These are phyloP conservation scores for Phymorhynchus buccinoides DNA, from an alignment of 1,140 invertebrate species.

Conservation along the genomic window DNA sequence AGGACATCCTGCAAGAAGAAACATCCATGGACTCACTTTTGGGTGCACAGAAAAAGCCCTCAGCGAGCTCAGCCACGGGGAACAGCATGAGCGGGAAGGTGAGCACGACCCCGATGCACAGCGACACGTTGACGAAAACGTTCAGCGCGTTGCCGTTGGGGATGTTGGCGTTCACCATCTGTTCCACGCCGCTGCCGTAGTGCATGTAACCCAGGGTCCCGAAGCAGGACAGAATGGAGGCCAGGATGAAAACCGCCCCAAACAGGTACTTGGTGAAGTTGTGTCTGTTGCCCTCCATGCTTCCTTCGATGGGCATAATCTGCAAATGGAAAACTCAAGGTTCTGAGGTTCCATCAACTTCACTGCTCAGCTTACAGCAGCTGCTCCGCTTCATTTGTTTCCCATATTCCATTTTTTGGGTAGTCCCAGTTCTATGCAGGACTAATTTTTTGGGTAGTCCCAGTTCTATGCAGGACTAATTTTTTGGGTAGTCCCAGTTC, in stretches of 20 bases:
- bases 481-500: too few relatives aligned
- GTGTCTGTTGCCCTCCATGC: slow-evolving; percentile 70
- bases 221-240: slow-evolving; percentile 57
- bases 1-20: too few relatives aligned
- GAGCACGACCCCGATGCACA: slow-evolving; percentile 65
- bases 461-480: too few relatives aligned
- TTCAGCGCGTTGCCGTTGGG: slow-evolving; percentile 48
- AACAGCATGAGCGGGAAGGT: slow-evolving; percentile 70
- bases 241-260: slow-evolving; percentile 58
- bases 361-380: too few relatives aligned
- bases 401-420: too few relatives aligned
- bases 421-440: too few relatives aligned
- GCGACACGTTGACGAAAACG: slow-evolving; percentile 62
- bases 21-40: too few relatives aligned
- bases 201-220: slow-evolving; percentile 69
- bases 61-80: slow-evolving; percentile 68
- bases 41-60: slow-evolving; percentile 64
- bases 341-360: too few relatives aligned
- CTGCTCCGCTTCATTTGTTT: too few relatives aligned
- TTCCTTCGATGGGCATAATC: slow-evolving; percentile 71
- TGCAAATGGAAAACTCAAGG: too few relatives aligned
- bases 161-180: slow-evolving; percentile 69
- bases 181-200: slow-evolving; percentile 61
- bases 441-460: too few relatives aligned
- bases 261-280: slow-evolving; percentile 66